Percentiles rank a stretch among this genome's conserved stretches.
Conservation (phyloP, 2,113 vertebrate genomes). For the Crotophaga sulcirostris region DNA sequence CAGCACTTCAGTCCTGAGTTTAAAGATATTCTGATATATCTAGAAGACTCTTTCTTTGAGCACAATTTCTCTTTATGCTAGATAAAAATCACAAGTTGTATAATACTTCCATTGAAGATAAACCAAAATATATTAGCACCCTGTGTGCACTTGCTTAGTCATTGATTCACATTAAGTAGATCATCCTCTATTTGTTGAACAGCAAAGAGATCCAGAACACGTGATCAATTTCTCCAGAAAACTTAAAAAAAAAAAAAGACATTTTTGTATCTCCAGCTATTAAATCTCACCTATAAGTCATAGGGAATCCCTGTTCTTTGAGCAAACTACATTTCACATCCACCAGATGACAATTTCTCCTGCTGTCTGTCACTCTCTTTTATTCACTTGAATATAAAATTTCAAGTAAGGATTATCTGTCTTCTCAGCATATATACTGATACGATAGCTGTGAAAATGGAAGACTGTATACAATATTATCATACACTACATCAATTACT, state of each 20-base stretch:
- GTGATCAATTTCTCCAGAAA: background rate
- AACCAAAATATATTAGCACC: background rate
- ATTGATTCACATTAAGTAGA: background rate
- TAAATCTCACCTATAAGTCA: background rate
- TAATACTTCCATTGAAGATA: background rate
- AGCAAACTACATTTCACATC: background rate
- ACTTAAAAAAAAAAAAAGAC: too few relatives aligned
- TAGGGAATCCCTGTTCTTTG: background rate
- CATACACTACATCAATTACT: background rate
- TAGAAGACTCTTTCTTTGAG: background rate
- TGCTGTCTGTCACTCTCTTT: background rate
- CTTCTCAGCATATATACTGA: background rate
- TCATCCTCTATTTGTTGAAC: background rate
- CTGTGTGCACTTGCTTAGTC: background rate
- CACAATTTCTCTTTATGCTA: background rate
- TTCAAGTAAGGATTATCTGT: background rate
- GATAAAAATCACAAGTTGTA: background rate
- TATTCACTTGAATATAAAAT: background rate
- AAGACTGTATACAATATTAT: background rate
- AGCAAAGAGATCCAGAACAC: background rate
- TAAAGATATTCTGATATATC: background rate
- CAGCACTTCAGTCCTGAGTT: background rate
- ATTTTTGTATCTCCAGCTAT: background rate
- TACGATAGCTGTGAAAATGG: background rate
- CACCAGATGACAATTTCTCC: background rate